A percentile compares a stretch with the other conserved stretches of the same genome.
phyloP scores from a whole-genome alignment of 2,113 vertebrate genomes.

The Ranitomeya imitator region DNA sequence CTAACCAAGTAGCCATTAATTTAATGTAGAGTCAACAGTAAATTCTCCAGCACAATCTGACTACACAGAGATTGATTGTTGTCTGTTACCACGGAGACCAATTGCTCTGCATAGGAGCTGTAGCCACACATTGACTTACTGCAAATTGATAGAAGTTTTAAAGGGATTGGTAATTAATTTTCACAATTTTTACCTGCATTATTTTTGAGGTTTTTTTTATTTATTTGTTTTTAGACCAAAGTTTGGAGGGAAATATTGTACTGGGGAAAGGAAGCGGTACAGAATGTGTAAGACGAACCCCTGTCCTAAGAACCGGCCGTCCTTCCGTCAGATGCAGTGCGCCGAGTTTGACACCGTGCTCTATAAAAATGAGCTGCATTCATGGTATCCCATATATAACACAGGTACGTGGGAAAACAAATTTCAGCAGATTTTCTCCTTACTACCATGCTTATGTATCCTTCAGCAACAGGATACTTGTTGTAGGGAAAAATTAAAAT shows the following conservation, averaged over 20 bases:
- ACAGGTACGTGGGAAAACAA: slow-evolving; percentile 68
- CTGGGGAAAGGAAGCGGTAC: slow-evolving; percentile 91
- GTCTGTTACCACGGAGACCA: too few relatives aligned
- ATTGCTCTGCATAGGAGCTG: too few relatives aligned
- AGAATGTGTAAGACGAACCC: slow-evolving; percentile 85
- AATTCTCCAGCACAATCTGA: neutral
- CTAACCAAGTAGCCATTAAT: too few relatives aligned
- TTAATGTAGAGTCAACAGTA: too few relatives aligned
- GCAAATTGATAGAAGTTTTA: too few relatives aligned
- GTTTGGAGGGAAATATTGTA: slow-evolving; percentile 95
- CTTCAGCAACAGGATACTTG: too few relatives aligned
- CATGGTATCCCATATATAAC: slow-evolving; percentile 86
- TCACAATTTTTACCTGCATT: too few relatives aligned
- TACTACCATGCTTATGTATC: too few relatives aligned
- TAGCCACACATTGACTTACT: too few relatives aligned
- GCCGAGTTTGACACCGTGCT: slow-evolving; percentile 95
- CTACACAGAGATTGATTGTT: neutral
- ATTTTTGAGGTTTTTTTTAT: neutral
- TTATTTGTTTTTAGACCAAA: slow-evolving; percentile 77
- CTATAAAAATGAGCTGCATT: slow-evolving; percentile 89
- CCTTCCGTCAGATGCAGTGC: slow-evolving; percentile 96
- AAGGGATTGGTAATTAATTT: too few relatives aligned
- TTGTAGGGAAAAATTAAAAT: too few relatives aligned
- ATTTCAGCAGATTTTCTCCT: too few relatives aligned
- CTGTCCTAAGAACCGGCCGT: slow-evolving; percentile 75